phyloP scores from a whole-genome alignment of 2,113 vertebrate genomes.

The Climacteris rufus region DNA sequence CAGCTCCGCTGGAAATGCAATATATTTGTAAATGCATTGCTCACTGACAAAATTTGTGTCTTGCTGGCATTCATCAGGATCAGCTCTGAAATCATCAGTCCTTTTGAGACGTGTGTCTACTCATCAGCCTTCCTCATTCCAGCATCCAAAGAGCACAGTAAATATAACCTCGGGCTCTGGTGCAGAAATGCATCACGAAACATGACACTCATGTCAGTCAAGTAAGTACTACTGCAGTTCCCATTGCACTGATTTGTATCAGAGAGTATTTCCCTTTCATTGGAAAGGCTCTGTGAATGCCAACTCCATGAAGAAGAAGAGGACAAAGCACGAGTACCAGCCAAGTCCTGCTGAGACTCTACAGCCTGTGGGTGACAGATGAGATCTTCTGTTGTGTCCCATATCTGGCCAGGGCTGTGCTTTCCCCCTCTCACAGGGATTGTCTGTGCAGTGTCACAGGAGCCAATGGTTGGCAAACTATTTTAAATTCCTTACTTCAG shows the following conservation, averaged over 20 bases:
- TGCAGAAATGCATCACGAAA: not conserved
- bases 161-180: not conserved
- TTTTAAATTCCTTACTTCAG: not conserved
- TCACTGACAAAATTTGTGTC: not conserved
- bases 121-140: not conserved
- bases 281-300: not conserved
- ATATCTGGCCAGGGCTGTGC: not conserved
- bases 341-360: not conserved
- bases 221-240: not conserved
- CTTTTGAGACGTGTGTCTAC: not conserved
- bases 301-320: not conserved
- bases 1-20: not conserved
- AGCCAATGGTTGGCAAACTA: not conserved
- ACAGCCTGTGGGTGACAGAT: not conserved
- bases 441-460: not conserved
- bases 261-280: not conserved
- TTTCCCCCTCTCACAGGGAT: not conserved
- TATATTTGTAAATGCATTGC: not conserved
- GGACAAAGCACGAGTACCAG: rapidly evolving
- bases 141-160: not conserved
- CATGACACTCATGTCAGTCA: not conserved
- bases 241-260: rapidly evolving
- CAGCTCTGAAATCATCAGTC: not conserved
- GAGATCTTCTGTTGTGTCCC: not conserved
- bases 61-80: not conserved